These are phyloP conservation scores for Hyalella azteca DNA, from an alignment of 2,888 invertebrate species.

Conservation along the genomic window DNA sequence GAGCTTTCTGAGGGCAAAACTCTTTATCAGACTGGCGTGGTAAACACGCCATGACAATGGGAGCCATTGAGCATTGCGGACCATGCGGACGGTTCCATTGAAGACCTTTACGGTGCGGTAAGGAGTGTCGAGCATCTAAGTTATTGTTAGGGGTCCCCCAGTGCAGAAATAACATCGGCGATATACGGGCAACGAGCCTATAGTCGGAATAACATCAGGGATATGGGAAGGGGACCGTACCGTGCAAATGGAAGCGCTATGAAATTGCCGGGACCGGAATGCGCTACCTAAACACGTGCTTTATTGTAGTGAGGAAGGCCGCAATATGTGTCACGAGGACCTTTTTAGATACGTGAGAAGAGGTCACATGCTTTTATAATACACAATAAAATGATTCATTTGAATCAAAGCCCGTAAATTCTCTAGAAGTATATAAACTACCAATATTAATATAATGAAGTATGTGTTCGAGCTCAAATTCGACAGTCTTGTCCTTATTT, in stretches of 20 bases:
- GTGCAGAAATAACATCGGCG: neutral
- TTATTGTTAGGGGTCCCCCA: neutral
- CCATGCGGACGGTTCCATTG: neutral
- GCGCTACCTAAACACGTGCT: too few species aligned
- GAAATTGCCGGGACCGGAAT: too few species aligned
- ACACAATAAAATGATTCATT: too few species aligned
- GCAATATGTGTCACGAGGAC: too few species aligned
- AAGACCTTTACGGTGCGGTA: constrained; percentile 5
- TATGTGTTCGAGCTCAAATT: too few species aligned
- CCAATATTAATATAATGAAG: too few species aligned
- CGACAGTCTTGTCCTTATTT: too few species aligned
- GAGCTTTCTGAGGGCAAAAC: neutral
- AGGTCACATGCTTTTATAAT: too few species aligned
- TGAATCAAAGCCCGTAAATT: too few species aligned
- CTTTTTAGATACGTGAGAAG: too few species aligned
- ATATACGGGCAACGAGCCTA: neutral
- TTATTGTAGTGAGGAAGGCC: too few species aligned
- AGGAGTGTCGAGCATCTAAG: neutral
- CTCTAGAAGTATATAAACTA: too few species aligned
- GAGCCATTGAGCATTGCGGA: neutral
- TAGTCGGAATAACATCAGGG: neutral
- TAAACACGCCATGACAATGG: constrained; percentile 22
- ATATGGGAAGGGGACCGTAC: neutral
- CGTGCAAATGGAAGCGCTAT: neutral
- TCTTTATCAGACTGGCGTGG: constrained; percentile 19